Percentiles rank a stretch among this genome's conserved stretches.
Conservation (phyloP, 2,113 vertebrate species). For the Gymnogyps californianus region DNA sequence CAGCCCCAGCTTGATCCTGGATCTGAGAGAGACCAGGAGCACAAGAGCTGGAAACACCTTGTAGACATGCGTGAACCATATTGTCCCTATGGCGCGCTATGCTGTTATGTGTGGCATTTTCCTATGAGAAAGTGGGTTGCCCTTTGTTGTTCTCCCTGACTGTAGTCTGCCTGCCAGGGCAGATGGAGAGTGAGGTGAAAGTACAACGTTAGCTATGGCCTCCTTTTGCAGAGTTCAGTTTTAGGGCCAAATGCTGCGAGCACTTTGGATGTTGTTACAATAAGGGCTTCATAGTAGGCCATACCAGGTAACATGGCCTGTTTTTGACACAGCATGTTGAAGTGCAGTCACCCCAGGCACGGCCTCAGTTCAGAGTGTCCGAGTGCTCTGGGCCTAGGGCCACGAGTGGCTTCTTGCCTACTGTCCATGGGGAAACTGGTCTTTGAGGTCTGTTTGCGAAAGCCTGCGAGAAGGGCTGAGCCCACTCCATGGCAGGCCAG, state of each 20-base stretch:
- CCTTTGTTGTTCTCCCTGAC: neutral
- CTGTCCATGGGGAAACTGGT: neutral
- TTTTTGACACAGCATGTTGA: accelerated
- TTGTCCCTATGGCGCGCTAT: neutral
- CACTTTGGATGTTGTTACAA: neutral
- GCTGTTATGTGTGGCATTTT: accelerated
- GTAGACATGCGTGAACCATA: neutral
- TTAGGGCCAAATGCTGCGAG: neutral
- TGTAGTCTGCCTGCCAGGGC: neutral
- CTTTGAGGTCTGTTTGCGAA: neutral
- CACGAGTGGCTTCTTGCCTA: neutral
- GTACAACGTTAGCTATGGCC: neutral
- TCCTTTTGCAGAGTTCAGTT: neutral
- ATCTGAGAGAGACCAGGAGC: neutral
- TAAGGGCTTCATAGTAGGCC: neutral
- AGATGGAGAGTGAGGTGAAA: neutral
- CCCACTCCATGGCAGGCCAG: neutral
- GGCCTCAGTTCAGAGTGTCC: neutral
- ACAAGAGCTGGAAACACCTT: neutral
- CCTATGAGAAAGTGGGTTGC: neutral
- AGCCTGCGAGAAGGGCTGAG: neutral
- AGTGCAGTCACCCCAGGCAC: accelerated
- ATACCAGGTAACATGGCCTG: neutral
- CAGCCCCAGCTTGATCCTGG: neutral
- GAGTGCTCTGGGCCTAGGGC: neutral